Evolutionary conservation across 2,888 invertebrate genomes (phyloP).

Genomic region (Hypolimnas misippus): DNA sequence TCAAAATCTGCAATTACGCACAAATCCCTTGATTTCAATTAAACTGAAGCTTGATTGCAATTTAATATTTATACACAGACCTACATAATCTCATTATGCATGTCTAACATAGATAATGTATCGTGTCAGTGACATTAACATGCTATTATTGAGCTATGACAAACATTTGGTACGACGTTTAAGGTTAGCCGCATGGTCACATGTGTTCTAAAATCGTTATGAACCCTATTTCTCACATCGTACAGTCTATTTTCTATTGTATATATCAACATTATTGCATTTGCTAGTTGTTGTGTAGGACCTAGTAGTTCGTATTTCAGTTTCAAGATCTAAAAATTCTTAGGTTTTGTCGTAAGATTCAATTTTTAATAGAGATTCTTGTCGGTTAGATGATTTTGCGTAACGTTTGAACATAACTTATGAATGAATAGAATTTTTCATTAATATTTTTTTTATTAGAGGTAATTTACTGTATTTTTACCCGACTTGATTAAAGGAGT

Average conservation of each 20-base stretch:
- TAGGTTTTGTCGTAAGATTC: not conserved
- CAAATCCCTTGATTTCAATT: not conserved
- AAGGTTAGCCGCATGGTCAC: slow-evolving; percentile 28
- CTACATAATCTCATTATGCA: slow-evolving; percentile 15
- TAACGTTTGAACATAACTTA: too few species aligned
- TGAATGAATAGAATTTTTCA: too few species aligned
- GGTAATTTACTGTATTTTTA: too few species aligned
- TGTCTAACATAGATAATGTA: slow-evolving; percentile 26
- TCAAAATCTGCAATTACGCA: not conserved
- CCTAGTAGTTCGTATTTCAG: not conserved
- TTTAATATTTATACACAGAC: slow-evolving; percentile 18
- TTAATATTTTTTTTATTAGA: too few species aligned
- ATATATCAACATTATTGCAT: not conserved
- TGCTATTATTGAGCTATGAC: slow-evolving; percentile 27
- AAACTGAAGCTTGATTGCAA: not conserved
- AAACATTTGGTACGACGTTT: slow-evolving; percentile 25
- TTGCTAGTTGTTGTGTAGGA: not conserved
- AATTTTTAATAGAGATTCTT: not conserved
- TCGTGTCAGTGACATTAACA: slow-evolving; percentile 36
- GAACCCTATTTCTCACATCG: not conserved
- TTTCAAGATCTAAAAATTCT: too few species aligned
- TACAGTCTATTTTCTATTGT: not conserved
- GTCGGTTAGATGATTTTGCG: too few species aligned
- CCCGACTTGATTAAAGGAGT: too few species aligned
- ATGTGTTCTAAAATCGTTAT: not conserved